Evolutionary conservation across 2,888 invertebrate genomes (phyloP), one percentile per base, ranked within the genome.

Genomic region (Dicyrtoma fusca): DNA sequence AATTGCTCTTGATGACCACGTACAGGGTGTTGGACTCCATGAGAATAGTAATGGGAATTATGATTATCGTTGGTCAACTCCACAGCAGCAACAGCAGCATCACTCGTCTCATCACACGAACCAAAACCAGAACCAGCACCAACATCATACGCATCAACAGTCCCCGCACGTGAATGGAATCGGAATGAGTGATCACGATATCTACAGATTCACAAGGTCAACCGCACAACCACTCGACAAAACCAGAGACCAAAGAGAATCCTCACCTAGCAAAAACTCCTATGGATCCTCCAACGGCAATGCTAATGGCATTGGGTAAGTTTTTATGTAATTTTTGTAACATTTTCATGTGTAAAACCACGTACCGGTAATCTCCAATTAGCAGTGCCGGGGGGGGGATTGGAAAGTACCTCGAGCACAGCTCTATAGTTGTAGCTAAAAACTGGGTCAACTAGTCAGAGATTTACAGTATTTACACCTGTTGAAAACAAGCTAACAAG

Each of bases 181-280:
- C 82, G 49, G 76, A 34, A 34, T 80, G 81, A 71, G 82, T 83
- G 82, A 84, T 11, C 87, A 87, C 79, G 87, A 88, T 82, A 88
- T 88, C 0, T 88, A 88, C 82, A 85, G 89, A 80, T 90, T 89
- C 82, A 88, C 88, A 0, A 85, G 90, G 77, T 89, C 89, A 23
- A 89, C 90, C 1, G 88, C 87, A 25, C 88, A 88, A 81, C 88
- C 88, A 45, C 62, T 62, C 3, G 70, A 74, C 3, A 65, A 75
- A 55, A 34, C 25, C 5, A 62, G 61, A 71, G 55, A 69, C 10
- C 19, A 53, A 14, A 62, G 61, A 71, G 55, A 69, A 17, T 34
- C 63, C 14, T 62, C 66, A n/a, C 68, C 63, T 1, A 55, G 59
- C 14, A 69, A 69, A 63, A 17, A 25, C 47, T 51, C 55, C 19